Conservation (phyloP, 2,113 vertebrate genomes). For the Herpetotheres cachinnans region DNA sequence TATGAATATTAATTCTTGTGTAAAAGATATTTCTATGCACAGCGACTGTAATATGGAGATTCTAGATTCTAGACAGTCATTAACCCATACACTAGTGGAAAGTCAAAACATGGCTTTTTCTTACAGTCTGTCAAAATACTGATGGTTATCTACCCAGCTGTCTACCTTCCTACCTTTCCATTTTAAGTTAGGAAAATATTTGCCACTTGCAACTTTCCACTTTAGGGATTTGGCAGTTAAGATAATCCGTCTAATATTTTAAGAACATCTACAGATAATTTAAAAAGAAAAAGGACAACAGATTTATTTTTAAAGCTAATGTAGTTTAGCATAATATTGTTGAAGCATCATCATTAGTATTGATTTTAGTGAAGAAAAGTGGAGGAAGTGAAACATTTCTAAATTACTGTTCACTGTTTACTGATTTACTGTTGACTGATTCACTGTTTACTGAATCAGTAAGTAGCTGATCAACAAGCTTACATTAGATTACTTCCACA, state of each 20-base stretch:
- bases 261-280: background rate
- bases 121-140: background rate
- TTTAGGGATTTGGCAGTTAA: background rate
- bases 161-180: background rate
- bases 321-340: background rate
- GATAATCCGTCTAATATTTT: background rate
- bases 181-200: background rate
- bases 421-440: background rate
- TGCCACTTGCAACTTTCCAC: background rate
- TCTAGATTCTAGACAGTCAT: background rate
- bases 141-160: background rate
- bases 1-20: background rate
- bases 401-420: background rate
- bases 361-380: background rate
- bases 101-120: background rate
- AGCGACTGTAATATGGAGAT: background rate
- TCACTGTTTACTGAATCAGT: background rate
- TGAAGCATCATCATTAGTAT: background rate
- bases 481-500: background rate
- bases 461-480: background rate
- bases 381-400: background rate
- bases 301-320: background rate
- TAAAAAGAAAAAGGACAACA: background rate
- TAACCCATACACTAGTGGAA: background rate
- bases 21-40: background rate